These are phyloP conservation scores for Papilio demoleus DNA, from an alignment of 2,888 invertebrate genomes.

Conservation along the genomic window DNA sequence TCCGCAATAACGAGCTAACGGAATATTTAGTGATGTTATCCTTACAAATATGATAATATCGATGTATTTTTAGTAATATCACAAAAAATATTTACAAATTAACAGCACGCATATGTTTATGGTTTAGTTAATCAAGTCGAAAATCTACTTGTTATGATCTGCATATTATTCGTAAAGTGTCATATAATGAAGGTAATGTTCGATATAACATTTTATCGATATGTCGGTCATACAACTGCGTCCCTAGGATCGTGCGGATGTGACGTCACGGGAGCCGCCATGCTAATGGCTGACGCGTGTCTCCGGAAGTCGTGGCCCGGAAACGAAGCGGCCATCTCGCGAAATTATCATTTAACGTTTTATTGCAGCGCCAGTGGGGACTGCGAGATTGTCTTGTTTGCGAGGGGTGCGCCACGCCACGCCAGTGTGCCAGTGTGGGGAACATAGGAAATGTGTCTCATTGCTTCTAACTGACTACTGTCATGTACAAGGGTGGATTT, in stretches of 20 bases:
- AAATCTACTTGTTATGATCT: neutral
- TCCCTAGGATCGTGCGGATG: conserved; percentile 54
- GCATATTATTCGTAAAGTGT: too few species aligned
- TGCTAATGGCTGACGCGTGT: conserved; percentile 82
- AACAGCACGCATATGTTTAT: neutral
- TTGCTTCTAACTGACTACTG: neutral
- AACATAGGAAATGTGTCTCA: conserved; percentile 44
- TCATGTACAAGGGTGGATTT: neutral
- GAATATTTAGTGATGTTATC: conserved; percentile 26
- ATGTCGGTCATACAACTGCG: conserved; percentile 19
- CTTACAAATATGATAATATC: neutral
- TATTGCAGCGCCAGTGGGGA: conserved; percentile 62
- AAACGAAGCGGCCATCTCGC: conserved; percentile 75
- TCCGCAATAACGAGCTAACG: conserved; percentile 26
- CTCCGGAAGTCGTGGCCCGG: conserved; percentile 73
- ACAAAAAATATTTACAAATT: neutral
- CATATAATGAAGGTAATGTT: too few species aligned
- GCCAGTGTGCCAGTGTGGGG: conserved; percentile 39
- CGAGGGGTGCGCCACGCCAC: conserved; percentile 40
- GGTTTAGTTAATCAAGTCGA: neutral
- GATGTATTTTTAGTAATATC: neutral
- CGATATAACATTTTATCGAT: conserved; percentile 6
- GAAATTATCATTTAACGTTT: conserved; percentile 79
- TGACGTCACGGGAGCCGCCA: conserved; percentile 73
- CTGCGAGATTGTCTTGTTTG: conserved; percentile 37